Evolutionary conservation across 1,140 invertebrate species (phyloP), one percentile per base, ranked within the genome.

Genomic region (Megalonaias nervosa): DNA sequence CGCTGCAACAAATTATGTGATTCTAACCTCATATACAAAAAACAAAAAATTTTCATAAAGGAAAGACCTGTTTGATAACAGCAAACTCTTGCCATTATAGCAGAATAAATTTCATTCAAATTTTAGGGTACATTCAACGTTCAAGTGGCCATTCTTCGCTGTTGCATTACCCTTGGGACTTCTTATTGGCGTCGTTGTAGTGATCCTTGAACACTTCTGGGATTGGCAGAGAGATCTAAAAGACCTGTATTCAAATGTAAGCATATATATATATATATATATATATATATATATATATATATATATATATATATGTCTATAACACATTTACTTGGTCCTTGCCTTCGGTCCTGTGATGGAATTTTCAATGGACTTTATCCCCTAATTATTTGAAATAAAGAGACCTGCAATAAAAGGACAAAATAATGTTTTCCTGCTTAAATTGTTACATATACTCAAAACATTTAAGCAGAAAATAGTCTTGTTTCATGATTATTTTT

Each of bases 161-260:
- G n/a, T 88, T 15, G 86, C 87, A 5, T 62, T 87, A 17, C 86
- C 86, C 12, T 80, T 85, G 79, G 69, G 68, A 5, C 15, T 82
- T 16, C 6, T 79, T 0, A 5, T 87, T 2, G 55, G 26, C 19
- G 69, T 84, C 15, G 74, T 74, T 1, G 75, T 87, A 0, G 65
- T 84, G 21, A 57, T 86, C 2, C 59, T 87, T 3, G 87, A 88
- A 71, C 74, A 77, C 59, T 88, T 82, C 71, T 84, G 84, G 70
- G 79, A 82, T 15, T 85, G 82, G 70, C 67, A 71, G 14, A 80
- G 81, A 58, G 84, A 86, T 56, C 26, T 86, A 11, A 67, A 71
- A 15, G 65, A 79, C 26, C 64, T 88, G 15, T 75, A 31, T 4
- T 31, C 26, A 31, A 31, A 31, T 31, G 26, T 31, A 31, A 31